phyloP scores from a whole-genome alignment of 2,888 invertebrate species.

The Physocephala rufipes region DNA sequence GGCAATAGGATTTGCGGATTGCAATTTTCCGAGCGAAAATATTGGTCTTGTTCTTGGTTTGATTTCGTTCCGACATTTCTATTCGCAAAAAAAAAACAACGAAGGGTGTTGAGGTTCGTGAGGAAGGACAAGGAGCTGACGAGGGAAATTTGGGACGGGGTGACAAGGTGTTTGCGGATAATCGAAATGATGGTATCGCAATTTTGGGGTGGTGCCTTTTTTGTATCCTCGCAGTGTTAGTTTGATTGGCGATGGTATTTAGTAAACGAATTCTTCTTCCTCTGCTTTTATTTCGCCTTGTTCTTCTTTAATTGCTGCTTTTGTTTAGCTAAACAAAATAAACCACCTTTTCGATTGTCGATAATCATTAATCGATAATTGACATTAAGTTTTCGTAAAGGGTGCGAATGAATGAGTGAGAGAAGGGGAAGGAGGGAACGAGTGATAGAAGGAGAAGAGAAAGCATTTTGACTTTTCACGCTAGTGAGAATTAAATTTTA shows the following conservation, averaged over 20 bases:
- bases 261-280: slow-evolving; percentile 57
- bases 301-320: slow-evolving; percentile 25
- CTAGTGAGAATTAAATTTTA: too few relatives aligned
- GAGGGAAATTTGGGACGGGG: background rate
- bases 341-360: slow-evolving; percentile 48
- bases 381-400: background rate
- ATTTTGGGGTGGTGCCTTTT: background rate
- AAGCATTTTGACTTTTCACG: too few relatives aligned
- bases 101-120: background rate
- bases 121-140: too few relatives aligned
- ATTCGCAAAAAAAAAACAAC: background rate
- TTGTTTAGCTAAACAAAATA: slow-evolving; percentile 47
- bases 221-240: background rate
- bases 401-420: background rate
- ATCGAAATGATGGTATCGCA: background rate
- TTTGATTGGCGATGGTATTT: slow-evolving; percentile 42
- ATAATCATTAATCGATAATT: slow-evolving; percentile 47
- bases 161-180: slow-evolving; percentile 5
- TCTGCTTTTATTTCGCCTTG: slow-evolving; percentile 47
- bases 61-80: background rate
- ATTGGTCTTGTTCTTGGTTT: background rate
- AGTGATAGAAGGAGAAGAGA: too few relatives aligned
- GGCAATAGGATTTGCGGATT: slow-evolving; percentile 64
- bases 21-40: slow-evolving; percentile 53
- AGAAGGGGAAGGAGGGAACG: background rate